Evolutionary conservation across 2,113 vertebrate species (phyloP).

Genomic region (Pomatostomus ruficeps): DNA sequence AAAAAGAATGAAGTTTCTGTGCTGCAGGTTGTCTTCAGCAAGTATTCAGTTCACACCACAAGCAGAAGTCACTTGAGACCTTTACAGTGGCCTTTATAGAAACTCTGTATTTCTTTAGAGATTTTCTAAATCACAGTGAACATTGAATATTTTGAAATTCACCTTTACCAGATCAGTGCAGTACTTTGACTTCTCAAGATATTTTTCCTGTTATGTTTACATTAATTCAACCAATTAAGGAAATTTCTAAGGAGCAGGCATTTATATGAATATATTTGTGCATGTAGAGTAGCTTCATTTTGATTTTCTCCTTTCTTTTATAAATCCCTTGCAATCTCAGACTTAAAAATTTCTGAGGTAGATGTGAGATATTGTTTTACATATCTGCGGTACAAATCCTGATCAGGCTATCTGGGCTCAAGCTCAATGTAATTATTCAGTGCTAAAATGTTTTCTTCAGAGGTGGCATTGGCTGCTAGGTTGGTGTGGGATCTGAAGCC

Average conservation of each 20-base stretch:
- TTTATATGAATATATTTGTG: not conserved
- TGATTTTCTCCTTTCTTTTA: not conserved
- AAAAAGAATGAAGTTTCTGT: not conserved
- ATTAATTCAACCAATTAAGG: not conserved
- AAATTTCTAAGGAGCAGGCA: not conserved
- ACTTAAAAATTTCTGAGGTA: not conserved
- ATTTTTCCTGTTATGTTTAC: not conserved
- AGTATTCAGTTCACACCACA: not conserved
- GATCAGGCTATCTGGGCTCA: not conserved
- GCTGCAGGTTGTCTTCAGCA: not conserved
- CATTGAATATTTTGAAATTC: not conserved
- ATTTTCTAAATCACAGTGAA: not conserved
- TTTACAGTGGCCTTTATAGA: not conserved
- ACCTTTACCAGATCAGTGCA: not conserved
- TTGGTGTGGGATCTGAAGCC: not conserved
- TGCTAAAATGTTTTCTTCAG: not conserved
- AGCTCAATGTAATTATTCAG: not conserved
- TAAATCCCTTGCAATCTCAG: not conserved
- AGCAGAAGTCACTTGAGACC: not conserved
- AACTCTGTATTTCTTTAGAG: not conserved
- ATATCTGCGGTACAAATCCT: not conserved
- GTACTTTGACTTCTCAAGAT: not conserved
- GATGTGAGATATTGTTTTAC: not conserved
- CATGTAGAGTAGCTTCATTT: not conserved
- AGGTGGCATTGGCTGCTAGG: not conserved